Conservation (phyloP, 2,888 invertebrate genomes). For the Syrphus vitripennis region DNA sequence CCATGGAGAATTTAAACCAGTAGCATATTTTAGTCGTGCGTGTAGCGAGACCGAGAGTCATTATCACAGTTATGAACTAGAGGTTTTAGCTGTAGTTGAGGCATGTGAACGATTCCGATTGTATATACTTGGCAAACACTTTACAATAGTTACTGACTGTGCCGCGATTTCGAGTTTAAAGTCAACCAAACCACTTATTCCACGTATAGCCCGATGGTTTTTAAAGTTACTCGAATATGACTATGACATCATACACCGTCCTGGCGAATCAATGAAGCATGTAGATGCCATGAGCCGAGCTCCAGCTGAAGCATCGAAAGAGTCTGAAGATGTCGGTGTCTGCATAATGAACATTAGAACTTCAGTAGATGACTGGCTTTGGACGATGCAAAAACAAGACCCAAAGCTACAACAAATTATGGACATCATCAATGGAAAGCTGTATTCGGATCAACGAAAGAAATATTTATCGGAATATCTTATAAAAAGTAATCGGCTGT, state of each 20-base stretch:
- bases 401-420: constrained; percentile 28
- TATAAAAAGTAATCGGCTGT: constrained; percentile 18
- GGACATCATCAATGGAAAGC: not conserved
- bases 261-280: constrained; percentile 42
- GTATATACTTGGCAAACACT: constrained; percentile 44
- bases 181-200: constrained; percentile 29
- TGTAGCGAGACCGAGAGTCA: constrained; percentile 43
- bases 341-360: constrained; percentile 29
- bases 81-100: constrained; percentile 48
- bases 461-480: not conserved
- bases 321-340: constrained; percentile 17
- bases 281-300: constrained; percentile 46
- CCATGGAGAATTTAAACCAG: not conserved
- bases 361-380: constrained; percentile 48
- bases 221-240: constrained; percentile 36
- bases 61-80: constrained; percentile 47
- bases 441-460: not conserved
- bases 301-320: constrained; percentile 14
- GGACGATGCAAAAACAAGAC: constrained; percentile 56
- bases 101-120: constrained; percentile 52
- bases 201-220: constrained; percentile 36
- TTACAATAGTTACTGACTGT: constrained; percentile 48
- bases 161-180: constrained; percentile 5
- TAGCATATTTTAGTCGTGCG: constrained; percentile 47
- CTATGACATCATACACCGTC: constrained; percentile 37